Percentiles rank a stretch among this genome's conserved stretches.
These are phyloP conservation scores for Campoletis sonorensis DNA, from an alignment of 1,140 invertebrate genomes.

Conservation along the genomic window DNA sequence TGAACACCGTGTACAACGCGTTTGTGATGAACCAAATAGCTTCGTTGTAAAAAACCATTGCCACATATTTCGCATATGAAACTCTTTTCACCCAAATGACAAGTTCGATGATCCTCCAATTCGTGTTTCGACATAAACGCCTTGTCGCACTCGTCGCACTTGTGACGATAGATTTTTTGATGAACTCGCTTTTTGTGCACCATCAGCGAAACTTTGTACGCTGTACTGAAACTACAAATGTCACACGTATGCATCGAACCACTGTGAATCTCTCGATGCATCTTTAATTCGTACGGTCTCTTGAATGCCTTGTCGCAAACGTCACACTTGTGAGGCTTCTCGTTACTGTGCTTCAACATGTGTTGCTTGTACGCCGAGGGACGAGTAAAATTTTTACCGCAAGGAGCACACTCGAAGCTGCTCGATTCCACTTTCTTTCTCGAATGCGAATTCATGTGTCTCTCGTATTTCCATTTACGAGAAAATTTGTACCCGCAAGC, in stretches of 20 bases:
- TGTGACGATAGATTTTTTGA: slow-evolving; percentile 29
- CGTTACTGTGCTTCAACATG: slow-evolving; percentile 65
- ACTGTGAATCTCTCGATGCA: slow-evolving; percentile 61
- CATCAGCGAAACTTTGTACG: slow-evolving; percentile 36
- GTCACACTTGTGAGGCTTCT: slow-evolving; percentile 63
- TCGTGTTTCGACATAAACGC: slow-evolving; percentile 73
- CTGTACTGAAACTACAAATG: slow-evolving; percentile 30
- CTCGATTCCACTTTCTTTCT: neutral
- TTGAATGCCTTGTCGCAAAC: slow-evolving; percentile 65
- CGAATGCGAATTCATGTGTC: slow-evolving; percentile 30
- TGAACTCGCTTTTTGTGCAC: slow-evolving; percentile 37
- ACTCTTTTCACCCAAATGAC: slow-evolving; percentile 71
- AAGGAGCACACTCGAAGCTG: slow-evolving; percentile 24
- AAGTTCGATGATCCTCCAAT: slow-evolving; percentile 70
- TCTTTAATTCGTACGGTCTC: slow-evolving; percentile 58
- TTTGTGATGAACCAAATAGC: slow-evolving; percentile 54
- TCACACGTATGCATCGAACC: slow-evolving; percentile 40
- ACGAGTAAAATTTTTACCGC: slow-evolving; percentile 12
- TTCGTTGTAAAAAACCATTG: slow-evolving; percentile 52
- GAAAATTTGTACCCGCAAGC: neutral
- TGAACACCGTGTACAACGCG: slow-evolving; percentile 27
- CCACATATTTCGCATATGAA: slow-evolving; percentile 76
- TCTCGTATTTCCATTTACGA: slow-evolving; percentile 8
- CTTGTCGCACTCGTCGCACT: slow-evolving; percentile 73
- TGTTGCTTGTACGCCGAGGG: slow-evolving; percentile 47